These are phyloP conservation scores for Oxyteleia sp. DNA, from an alignment of 2,888 invertebrate genomes.

Conservation along the genomic window DNA sequence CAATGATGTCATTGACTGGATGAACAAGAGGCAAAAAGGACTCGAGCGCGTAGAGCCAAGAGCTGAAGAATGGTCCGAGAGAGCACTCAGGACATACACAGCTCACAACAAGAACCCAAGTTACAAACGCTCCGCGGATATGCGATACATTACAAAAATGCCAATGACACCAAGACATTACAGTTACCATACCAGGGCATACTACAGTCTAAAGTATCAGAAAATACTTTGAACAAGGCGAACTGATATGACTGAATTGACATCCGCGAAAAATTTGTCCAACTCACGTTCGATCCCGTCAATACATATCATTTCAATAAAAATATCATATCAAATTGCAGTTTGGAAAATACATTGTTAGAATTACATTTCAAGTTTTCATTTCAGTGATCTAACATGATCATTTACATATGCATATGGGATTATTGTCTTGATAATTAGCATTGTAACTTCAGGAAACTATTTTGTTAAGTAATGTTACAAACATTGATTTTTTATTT, in stretches of 20 bases:
- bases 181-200: conserved; percentile 86
- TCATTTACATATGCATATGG: background rate
- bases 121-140: conserved; percentile 83
- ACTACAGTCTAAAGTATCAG: conserved; percentile 86
- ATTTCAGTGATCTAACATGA: background rate
- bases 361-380: background rate
- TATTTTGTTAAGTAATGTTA: background rate
- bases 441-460: background rate
- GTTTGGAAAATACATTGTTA: background rate
- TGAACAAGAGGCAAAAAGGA: conserved; percentile 93
- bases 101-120: conserved; percentile 81
- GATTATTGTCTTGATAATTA: background rate
- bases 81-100: conserved; percentile 92
- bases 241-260: conserved; percentile 35
- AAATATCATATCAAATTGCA: background rate
- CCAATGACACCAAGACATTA: conserved; percentile 82
- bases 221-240: conserved; percentile 80
- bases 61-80: conserved; percentile 95
- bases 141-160: conserved; percentile 83
- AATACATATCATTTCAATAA: background rate
- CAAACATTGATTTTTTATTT: background rate
- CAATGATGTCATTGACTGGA: conserved; percentile 94
- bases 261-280: conserved; percentile 45
- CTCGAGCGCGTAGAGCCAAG: conserved; percentile 91
- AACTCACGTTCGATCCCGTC: background rate